These are phyloP conservation scores for Kryptolebias marmoratus DNA, from an alignment of 2,113 vertebrate species.

Conservation along the genomic window DNA sequence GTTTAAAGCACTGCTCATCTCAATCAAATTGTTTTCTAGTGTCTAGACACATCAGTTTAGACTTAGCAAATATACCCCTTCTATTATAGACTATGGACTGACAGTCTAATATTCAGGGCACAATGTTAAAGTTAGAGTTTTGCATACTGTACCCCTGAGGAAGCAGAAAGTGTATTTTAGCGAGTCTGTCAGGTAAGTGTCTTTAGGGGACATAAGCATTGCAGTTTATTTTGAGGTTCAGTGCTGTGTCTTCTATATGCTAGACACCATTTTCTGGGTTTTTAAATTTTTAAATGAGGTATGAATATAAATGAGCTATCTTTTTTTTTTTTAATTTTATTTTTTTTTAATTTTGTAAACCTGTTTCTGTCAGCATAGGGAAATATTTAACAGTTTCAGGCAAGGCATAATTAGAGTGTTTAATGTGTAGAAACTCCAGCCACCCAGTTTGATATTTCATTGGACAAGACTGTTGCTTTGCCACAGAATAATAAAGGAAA, in stretches of 20 bases:
- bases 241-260: conserved; percentile 7
- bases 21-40: neutral
- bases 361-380: neutral
- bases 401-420: neutral
- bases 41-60: neutral
- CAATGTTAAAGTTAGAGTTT: no score
- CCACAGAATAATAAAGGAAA: conserved; percentile 10
- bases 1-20: neutral
- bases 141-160: conserved; percentile 3
- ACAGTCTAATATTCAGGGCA: neutral
- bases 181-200: neutral
- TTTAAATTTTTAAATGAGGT: conserved; percentile 27
- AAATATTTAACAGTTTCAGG: no score
- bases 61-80: neutral
- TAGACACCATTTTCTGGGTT: conserved; percentile 4
- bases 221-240: neutral
- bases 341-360: neutral
- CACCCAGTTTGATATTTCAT: conserved; percentile 11
- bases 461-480: neutral
- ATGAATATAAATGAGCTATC: conserved; percentile 22
- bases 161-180: conserved; percentile 1
- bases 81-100: conserved; percentile 20
- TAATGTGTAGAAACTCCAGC: neutral
- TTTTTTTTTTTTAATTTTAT: neutral
- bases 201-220: conserved; percentile 5